Base-by-base conservation (phyloP, 2,888 invertebrate species). In the Odontomyia ornata region DNA sequence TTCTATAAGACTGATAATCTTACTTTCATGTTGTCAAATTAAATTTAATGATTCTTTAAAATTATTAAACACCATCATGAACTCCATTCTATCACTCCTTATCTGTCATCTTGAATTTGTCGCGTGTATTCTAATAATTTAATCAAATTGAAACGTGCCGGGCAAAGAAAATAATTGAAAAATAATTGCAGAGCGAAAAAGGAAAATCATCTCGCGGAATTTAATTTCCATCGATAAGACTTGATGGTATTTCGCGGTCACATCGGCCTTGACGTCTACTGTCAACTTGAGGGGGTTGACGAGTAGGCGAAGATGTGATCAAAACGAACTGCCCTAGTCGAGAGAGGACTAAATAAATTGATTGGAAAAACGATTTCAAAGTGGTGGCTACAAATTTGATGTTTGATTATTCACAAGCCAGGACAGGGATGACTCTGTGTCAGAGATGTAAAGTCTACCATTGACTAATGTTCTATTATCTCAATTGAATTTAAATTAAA, bases 161-260 rank as follows among this genome's bases (percentile, higher is more conserved):
- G 13, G 60, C 60, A 11, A 18, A 25, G 60, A 60, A 60, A 60
- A 23, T 60, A 60, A 60, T 60, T 60, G 60, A 60, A 60, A 25
- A 25, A 60, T 60, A 60, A 52, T 52, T 52, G 52, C 25, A 60
- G 60, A 60, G 9, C 9, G 60, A 21, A 15, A 52, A 13, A 21
- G 21, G 60, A 3, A 60, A 60, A 25, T 18, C 25, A 60, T 25
- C 7, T 15, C 60, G 60, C 7, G 60, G 60, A 60, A 60, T 60
- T 60, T 11, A 60, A 60, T 60, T 60, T 60, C 60, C 60, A 23
- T 21, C 25, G 23, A 60, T 25, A 60, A 11, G 23, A 60, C 25
- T 60, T 23, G 15, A 52, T 52, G 52, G 52, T 52, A 52, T 52
- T 52, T 15, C 52, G 15, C 52, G 52, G 52, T 52, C 52, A 15